Evolutionary conservation across 2,797 vertebrate species (phyloP), one percentile per base, ranked within the genome.

Genomic region (Enteromius thamalakanensis): DNA sequence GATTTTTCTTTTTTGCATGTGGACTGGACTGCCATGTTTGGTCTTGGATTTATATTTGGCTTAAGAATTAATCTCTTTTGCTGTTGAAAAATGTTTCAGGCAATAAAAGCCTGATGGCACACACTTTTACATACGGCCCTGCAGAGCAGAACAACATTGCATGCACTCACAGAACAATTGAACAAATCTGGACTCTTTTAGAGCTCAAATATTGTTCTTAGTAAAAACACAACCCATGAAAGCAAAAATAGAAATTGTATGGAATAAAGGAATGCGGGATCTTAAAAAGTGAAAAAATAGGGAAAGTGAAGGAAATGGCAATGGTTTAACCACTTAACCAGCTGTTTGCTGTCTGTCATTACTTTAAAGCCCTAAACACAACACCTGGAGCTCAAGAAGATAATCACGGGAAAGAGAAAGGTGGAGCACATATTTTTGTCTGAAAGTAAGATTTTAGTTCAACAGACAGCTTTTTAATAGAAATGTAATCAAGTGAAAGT

Each of bases 381-480:
- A 82, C 80, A 82, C 80, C 80, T 82, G 80, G 80, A 53, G 32
- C 34, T 67, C 34, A 21, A 76, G 80, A 32, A 40, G 58, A 82
- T 82, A 82, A 67, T 75, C 60, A 75, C n/a, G 6, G 80, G 45
- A 82, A 82, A 67, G 42, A 29, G 23, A 21, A 58, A 49, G 21
- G 42, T 10, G 14, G 3, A 34, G 19, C 17, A 11, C 79, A 71
- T 23, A 11, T 81, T 72, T 81, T 34, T 49, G 68, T 72, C 26
- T 8, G 11, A 80, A 70, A 60, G 55, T 11, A 6, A 81, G 79
- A 34, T 42, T 40, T 80, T 29, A 55, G 34, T 67, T 51, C 5
- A 78, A 29, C 29, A 21, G 49, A 15, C 6, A 55, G 51, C 21
- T 55, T 72, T 32, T 32, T 29, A 32, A 53, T 29, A 10, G 12